Conservation (phyloP, 1,140 invertebrate genomes). For the Grapholita molesta region DNA sequence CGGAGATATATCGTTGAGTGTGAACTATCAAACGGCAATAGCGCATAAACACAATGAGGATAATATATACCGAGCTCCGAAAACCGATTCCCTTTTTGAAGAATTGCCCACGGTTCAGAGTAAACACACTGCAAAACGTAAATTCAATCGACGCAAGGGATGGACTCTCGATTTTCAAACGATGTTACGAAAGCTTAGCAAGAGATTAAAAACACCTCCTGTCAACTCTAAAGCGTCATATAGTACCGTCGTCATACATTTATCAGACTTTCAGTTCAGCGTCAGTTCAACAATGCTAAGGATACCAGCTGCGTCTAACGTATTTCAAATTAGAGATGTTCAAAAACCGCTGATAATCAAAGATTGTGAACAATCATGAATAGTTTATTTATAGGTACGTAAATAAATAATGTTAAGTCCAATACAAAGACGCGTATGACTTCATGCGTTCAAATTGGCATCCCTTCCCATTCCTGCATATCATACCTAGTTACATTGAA, state of each 20-base stretch:
- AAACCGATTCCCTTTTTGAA: background rate
- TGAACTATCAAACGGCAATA: background rate
- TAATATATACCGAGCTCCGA: too few relatives aligned
- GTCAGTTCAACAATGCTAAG: background rate
- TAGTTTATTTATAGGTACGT: too few relatives aligned
- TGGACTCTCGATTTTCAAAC: background rate
- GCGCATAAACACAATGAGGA: background rate
- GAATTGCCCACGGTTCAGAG: background rate
- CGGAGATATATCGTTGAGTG: background rate
- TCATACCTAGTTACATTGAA: too few relatives aligned
- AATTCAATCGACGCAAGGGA: background rate
- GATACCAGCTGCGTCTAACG: conserved; percentile 13
- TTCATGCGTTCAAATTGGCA: background rate
- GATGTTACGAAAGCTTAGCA: background rate
- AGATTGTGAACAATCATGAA: conserved; percentile 15
- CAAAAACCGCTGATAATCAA: conserved; percentile 32
- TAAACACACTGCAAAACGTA: background rate
- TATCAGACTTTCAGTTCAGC: background rate
- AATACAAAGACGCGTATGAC: background rate
- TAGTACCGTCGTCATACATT: background rate
- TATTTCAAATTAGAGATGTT: conserved; percentile 11
- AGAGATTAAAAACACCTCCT: background rate
- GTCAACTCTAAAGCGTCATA: background rate
- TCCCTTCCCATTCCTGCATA: background rate
- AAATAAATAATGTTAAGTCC: background rate